phyloP scores from a whole-genome alignment of 2,797 vertebrate species.

The Catharus ustulatus region DNA sequence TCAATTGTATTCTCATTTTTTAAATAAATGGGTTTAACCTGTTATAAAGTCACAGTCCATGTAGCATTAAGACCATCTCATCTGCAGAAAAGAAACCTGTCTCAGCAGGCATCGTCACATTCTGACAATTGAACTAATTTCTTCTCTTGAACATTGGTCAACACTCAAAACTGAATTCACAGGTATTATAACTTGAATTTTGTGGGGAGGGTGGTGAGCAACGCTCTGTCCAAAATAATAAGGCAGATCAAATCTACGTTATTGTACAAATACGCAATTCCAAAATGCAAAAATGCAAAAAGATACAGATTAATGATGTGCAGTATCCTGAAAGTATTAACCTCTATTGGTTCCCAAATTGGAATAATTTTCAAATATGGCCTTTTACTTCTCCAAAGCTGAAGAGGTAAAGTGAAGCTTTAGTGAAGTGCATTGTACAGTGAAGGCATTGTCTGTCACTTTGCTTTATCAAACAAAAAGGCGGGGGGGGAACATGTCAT shows the following conservation, averaged over 20 bases:
- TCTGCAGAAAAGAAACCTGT: constrained; percentile 32
- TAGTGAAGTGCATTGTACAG: constrained; percentile 1
- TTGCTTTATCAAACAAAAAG: constrained; percentile 30
- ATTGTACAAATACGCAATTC: not conserved
- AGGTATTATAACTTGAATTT: not conserved
- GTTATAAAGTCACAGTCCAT: constrained; percentile 16
- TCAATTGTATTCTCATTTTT: not conserved
- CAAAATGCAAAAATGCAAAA: not conserved
- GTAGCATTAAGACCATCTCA: constrained; percentile 16
- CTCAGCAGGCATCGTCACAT: constrained; percentile 17
- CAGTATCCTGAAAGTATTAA: not conserved
- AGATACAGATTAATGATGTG: not conserved
- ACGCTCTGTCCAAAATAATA: not conserved
- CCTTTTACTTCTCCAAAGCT: not conserved
- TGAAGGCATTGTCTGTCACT: constrained; percentile 19
- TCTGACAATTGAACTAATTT: constrained; percentile 43
- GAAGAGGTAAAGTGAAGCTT: not conserved
- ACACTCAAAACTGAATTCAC: not conserved
- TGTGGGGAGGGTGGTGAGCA: not conserved
- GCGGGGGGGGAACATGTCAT: not conserved
- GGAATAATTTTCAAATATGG: not conserved
- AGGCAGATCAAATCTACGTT: not conserved
- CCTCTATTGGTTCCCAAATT: not conserved
- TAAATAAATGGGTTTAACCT: constrained; percentile 40
- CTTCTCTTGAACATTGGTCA: constrained; percentile 23